Conservation (phyloP, 2,888 invertebrate genomes). For the Limenitis camilla region DNA sequence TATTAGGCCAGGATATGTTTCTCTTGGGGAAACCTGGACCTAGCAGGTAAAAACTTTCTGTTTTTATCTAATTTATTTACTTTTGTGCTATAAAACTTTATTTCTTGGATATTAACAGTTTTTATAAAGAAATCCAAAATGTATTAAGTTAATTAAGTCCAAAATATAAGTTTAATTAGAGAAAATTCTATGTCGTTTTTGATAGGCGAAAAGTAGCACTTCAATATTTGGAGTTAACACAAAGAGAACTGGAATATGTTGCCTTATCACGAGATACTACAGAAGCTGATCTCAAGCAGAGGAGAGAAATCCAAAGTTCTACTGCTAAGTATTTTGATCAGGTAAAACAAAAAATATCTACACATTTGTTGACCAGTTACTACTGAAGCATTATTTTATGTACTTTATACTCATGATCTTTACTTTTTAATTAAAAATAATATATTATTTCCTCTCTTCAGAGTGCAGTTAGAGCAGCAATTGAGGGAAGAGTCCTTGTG, state of each 20-base stretch:
- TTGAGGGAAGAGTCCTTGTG: slow-evolving; percentile 89
- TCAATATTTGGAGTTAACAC: slow-evolving; percentile 90
- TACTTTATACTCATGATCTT: no score
- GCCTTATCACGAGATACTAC: slow-evolving; percentile 96
- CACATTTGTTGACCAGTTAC: no score
- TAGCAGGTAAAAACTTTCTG: slow-evolving; percentile 69
- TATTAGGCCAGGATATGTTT: slow-evolving; percentile 95
- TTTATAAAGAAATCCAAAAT: no score
- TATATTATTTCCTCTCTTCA: slow-evolving; percentile 37
- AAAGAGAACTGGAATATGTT: slow-evolving; percentile 93
- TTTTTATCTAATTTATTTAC: no score
- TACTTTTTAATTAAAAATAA: not conserved
- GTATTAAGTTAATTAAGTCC: no score
- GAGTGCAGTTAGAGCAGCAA: slow-evolving; percentile 95
- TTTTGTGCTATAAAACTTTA: no score
- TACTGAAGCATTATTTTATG: no score
- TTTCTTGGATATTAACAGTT: no score
- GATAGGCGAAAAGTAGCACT: slow-evolving; percentile 85
- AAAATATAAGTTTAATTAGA: no score
- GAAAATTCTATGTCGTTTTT: no score
- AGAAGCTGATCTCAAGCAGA: slow-evolving; percentile 96
- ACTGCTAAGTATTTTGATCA: slow-evolving; percentile 96
- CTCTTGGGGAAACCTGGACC: slow-evolving; percentile 94
- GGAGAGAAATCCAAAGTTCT: slow-evolving; percentile 91
- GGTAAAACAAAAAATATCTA: slow-evolving; percentile 66